Evolutionary conservation across 2,113 vertebrate genomes (phyloP), one percentile per base, ranked within the genome.

Genomic region (Platichthys flesus): DNA sequence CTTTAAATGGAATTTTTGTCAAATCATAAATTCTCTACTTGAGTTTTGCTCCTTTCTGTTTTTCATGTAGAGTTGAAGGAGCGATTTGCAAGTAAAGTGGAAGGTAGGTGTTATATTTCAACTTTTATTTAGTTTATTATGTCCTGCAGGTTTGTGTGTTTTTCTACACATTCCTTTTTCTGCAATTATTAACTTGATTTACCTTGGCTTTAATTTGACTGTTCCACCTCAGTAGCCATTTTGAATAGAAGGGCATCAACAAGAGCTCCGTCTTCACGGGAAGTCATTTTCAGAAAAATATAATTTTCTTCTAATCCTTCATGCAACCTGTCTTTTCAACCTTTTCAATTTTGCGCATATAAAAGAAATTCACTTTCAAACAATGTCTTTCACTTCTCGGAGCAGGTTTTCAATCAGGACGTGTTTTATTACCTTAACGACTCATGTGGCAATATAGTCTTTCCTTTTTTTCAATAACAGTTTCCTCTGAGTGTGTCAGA

Each of bases 71-170:
- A 85, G 5, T 20, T 67, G 16, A 92, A 89, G 42, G 88, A 85
- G 51, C 90, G 66, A 71, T 87, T 91, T 64, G 71, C 62, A 20
- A 87, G 68, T 58, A 90, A 90, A 82, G 91, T 94, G 1, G 89
- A 92, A 85, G 93, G 94, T 94, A 86, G 6, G 85, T 79, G 4
- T 9, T 51, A 6, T n/a, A 1, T 56, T 66, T 40, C 13, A 2
- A 54, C 4, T 21, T 69, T 28, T 16, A 2, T 14, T 40, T 10
- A 4, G 40, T 49, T 54, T 40, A 21, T 77, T 55, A 47, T 18
- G 40, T 13, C 9, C n/a, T 31, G 21, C 2, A 13, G 54, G 52
- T 31, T 31, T 56, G 42, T 47, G 65, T 42, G 14, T 26, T 65
- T 45, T 54, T 42, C 9, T 26, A 7, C 24, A 20, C 31, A 12